Base-by-base conservation (phyloP, 2,888 invertebrate species). In the Coenonympha arcania region DNA sequence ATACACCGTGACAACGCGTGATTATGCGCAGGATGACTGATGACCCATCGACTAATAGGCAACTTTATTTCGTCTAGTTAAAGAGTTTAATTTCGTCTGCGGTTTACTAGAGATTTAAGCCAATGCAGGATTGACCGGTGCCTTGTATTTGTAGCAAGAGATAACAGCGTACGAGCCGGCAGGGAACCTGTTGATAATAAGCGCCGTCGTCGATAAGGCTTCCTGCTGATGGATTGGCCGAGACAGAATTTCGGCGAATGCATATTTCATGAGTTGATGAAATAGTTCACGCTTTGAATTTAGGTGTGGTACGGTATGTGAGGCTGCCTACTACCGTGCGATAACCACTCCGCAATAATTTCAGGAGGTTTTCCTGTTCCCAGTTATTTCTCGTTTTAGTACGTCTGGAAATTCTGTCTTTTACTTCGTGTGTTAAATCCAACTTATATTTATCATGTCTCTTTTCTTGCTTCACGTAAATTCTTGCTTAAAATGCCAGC, bases 121-220 rank as follows among this genome's bases (percentile, higher is more conserved):
- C 54, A 66, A 58, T 70, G 71, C 65, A 53, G 19, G 26, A 62
- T 54, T 42, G 56, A 59, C 64, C 44, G 48, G 41, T 43, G 50
- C 57, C 50, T 75, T 74, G 69, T 84, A 83, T 85, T 84, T 84
- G 85, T 80, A 83, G 83, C 75, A 72, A 76, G 83, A 84, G 85
- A 86, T 85, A 86, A 82, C 81, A 79, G 76, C 76, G 72, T 70
- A 79, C 77, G 77, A 82, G 81, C 79, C 73, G 80, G 79, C 68
- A 75, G 73, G 72, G 69, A 73, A 85, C 85, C 85, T 86, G 85
- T 86, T 86, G 85, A 86, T 86, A 85, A 86, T 86, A 84, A 86
- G 85, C 75, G 75, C 69, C 79, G 76, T 79, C 80, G 76, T 79
- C 79, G 84, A 84, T 84, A 84, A 84, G 80, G 73, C 76, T 68